A percentile compares a stretch with the other conserved stretches of the same genome.
Conservation (phyloP, 1,140 invertebrate species). For the Rhysida immarginata region DNA sequence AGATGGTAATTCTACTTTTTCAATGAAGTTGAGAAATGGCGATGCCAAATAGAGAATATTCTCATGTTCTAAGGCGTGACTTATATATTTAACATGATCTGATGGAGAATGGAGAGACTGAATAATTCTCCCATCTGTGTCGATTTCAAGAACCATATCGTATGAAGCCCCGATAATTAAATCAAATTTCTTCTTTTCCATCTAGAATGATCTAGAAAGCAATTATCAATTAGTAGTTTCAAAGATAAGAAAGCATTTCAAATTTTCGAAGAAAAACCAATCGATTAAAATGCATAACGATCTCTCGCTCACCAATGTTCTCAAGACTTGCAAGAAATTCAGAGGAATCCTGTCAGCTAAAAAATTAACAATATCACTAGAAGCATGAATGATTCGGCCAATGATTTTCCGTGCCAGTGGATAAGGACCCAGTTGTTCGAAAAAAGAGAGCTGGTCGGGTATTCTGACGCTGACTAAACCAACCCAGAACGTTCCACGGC, state of each 20-base stretch:
- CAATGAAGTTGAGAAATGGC: conserved; percentile 47
- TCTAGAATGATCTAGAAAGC: no score
- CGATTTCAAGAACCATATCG: background rate
- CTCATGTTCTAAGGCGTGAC: conserved; percentile 35
- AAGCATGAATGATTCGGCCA: background rate
- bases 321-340: no score
- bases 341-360: no score
- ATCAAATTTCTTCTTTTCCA: no score
- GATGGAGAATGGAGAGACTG: conserved; percentile 35
- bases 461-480: conserved; percentile 32
- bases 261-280: no score
- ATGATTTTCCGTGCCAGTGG: background rate
- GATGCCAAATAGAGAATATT: conserved; percentile 43
- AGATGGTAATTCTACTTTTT: conserved; percentile 38
- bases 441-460: background rate
- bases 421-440: background rate
- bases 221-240: no score
- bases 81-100: conserved; percentile 31
- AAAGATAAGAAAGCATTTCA: no score
- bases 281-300: no score
- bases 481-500: conserved; percentile 48
- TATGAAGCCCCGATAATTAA: conserved; percentile 19
- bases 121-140: background rate
- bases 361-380: no score
- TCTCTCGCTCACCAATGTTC: no score